These are phyloP conservation scores for Phalloptychus januarius DNA, from an alignment of 2,797 vertebrate genomes.

Conservation along the genomic window DNA sequence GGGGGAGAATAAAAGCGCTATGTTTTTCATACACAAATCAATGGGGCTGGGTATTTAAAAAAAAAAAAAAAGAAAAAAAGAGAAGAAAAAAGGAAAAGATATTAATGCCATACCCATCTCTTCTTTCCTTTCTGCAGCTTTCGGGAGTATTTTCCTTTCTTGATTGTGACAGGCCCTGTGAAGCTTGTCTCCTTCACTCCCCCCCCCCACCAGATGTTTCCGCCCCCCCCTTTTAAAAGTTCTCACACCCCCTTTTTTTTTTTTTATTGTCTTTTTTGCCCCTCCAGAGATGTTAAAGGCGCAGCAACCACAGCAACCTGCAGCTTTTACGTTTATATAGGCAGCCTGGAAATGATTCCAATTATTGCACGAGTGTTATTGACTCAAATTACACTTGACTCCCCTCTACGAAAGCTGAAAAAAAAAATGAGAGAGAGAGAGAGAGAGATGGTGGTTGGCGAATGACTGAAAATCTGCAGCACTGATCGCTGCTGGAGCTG, in stretches of 20 bases:
- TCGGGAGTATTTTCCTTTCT: constrained; percentile 92
- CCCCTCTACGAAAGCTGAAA: constrained; percentile 28
- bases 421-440: constrained; percentile 14
- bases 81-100: constrained; percentile 41
- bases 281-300: not conserved
- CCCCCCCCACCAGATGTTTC: constrained; percentile 85
- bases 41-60: constrained; percentile 72
- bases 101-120: constrained; percentile 89
- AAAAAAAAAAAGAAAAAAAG: constrained; percentile 3
- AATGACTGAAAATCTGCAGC: not conserved
- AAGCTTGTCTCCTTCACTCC: constrained; percentile 86
- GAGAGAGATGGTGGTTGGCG: too few species aligned
- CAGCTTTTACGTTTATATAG: not conserved
- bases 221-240: constrained; percentile 73
- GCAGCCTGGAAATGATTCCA: not conserved
- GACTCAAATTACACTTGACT: constrained; percentile 46
- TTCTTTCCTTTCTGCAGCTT: constrained; percentile 84
- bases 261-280: constrained; percentile 32
- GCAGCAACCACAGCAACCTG: not conserved
- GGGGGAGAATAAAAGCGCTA: constrained; percentile 89
- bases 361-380: constrained; percentile 49
- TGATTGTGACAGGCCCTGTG: constrained; percentile 87
- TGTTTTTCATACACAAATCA: constrained; percentile 99
- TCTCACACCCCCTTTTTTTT: constrained; percentile 52
- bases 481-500: constrained; percentile 23